Conservation (phyloP, 1,140 invertebrate genomes). For the Drosophila auraria region DNA sequence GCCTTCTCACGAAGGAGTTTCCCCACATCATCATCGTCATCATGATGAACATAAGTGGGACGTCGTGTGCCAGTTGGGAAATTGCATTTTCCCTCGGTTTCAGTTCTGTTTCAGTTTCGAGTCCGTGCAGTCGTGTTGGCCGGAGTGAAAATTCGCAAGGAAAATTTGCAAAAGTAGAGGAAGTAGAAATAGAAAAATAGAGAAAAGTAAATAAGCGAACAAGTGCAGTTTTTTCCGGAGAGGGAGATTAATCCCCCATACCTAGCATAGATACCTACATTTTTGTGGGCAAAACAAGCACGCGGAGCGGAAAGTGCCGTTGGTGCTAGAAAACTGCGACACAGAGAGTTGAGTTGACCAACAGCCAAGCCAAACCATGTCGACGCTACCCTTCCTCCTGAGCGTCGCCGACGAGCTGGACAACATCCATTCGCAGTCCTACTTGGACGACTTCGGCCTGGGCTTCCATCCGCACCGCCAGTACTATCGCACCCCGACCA, state of each 20-base stretch:
- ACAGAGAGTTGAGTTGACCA: slow-evolving; percentile 10
- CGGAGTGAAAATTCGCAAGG: slow-evolving; percentile 43
- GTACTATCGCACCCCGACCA: slow-evolving; percentile 80
- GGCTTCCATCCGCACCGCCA: slow-evolving; percentile 84
- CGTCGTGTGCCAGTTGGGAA: slow-evolving; percentile 59
- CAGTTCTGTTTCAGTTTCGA: slow-evolving; percentile 78
- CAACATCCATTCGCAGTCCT: slow-evolving; percentile 81
- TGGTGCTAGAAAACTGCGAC: slow-evolving; percentile 59
- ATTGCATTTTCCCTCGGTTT: slow-evolving; percentile 78
- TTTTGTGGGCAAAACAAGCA: slow-evolving; percentile 29
- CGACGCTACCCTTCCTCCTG: slow-evolving; percentile 80
- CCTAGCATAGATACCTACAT: slow-evolving; percentile 68
- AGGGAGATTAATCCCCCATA: slow-evolving; percentile 31
- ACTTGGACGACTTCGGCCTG: slow-evolving; percentile 82
- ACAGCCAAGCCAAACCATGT: slow-evolving; percentile 60
- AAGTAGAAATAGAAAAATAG: slow-evolving; percentile 31
- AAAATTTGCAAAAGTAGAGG: slow-evolving; percentile 34
- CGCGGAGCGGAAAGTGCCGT: not conserved
- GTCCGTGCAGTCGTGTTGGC: slow-evolving; percentile 70
- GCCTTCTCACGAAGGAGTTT: slow-evolving; percentile 71
- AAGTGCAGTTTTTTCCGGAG: slow-evolving; percentile 21
- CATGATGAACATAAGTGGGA: slow-evolving; percentile 60
- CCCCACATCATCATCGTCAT: slow-evolving; percentile 41
- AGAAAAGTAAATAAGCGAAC: slow-evolving; percentile 49
- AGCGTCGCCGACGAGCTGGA: slow-evolving; percentile 84